Evolutionary conservation across 2,888 invertebrate genomes (phyloP).

Genomic region (Biston betularia): DNA sequence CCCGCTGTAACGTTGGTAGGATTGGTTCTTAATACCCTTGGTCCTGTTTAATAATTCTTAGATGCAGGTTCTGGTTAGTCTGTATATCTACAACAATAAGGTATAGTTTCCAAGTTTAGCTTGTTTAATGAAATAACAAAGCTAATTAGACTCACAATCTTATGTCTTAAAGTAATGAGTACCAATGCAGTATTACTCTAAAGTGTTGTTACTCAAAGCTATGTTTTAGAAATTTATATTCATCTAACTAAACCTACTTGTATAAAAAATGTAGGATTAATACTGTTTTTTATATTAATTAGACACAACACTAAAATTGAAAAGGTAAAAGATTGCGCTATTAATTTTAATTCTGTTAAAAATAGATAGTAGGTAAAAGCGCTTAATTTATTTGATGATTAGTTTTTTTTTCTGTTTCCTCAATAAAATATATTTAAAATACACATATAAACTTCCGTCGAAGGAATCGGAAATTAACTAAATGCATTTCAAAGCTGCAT

Average conservation of each 20-base stretch:
- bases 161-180: no score
- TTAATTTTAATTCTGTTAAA: no score
- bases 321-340: no score
- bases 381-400: slow-evolving; percentile 2
- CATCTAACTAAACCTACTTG: no score
- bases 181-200: no score
- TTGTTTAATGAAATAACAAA: not conserved
- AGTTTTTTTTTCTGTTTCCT: slow-evolving; percentile 15
- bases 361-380: not conserved
- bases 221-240: no score
- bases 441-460: slow-evolving; percentile 25
- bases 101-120: not conserved
- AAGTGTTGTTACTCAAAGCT: no score
- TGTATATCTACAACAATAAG: not conserved
- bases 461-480: slow-evolving; percentile 50
- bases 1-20: slow-evolving; percentile 68
- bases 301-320: no score
- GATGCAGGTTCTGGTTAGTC: not conserved
- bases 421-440: slow-evolving; percentile 11
- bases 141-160: no score
- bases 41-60: slow-evolving; percentile 57
- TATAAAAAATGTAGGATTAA: no score
- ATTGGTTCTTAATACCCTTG: slow-evolving; percentile 67
- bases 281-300: no score
- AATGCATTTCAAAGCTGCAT: slow-evolving; percentile 49